These are phyloP conservation scores for Sebastes variabilis DNA, from an alignment of 2,797 vertebrate species.

Conservation along the genomic window DNA sequence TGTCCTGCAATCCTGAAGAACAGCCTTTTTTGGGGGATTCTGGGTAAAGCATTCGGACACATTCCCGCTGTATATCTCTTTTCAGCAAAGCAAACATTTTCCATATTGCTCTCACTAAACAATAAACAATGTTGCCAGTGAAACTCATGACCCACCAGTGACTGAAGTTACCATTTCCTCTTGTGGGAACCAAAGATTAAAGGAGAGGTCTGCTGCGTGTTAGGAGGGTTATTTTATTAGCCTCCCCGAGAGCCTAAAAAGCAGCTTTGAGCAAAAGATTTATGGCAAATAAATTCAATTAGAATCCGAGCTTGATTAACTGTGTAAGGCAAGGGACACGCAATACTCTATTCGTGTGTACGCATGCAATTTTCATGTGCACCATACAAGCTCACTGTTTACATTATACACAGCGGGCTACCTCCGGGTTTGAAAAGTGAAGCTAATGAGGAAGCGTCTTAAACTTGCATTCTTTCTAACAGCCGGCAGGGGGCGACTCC, in stretches of 20 bases:
- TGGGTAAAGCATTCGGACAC: neutral
- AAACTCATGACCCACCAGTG: conserved; percentile 38
- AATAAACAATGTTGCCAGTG: conserved; percentile 46
- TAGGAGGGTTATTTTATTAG: conserved; percentile 26
- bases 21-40: conserved; percentile 1
- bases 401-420: neutral
- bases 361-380: neutral
- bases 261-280: conserved; percentile 21
- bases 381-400: neutral
- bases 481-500: no score
- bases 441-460: no score
- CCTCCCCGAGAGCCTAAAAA: conserved; percentile 21
- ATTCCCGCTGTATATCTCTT: conserved; percentile 21
- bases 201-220: conserved; percentile 15
- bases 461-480: no score
- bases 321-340: neutral
- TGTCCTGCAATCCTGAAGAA: neutral
- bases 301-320: neutral
- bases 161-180: conserved; percentile 46
- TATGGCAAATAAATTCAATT: conserved; percentile 34
- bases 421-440: no score
- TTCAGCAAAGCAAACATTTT: conserved; percentile 40
- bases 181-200: conserved; percentile 64
- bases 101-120: conserved; percentile 33
- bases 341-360: neutral